phyloP scores from a whole-genome alignment of 92 coral and sea anemone genomes.

The Heteractis magnifica region DNA sequence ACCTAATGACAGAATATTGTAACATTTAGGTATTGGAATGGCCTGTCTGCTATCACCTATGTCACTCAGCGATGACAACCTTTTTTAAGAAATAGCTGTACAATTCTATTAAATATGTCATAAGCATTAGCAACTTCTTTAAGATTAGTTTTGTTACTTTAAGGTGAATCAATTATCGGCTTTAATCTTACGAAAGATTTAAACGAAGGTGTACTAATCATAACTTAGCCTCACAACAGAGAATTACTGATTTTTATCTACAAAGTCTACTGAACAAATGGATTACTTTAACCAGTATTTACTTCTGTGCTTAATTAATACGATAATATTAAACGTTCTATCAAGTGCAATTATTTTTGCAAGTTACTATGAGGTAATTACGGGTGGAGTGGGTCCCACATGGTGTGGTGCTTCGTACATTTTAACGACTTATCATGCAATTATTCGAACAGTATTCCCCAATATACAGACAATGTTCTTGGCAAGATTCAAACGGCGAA shows the following conservation, averaged over 20 bases:
- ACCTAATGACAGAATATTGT: too few species aligned
- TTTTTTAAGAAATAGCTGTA: background rate
- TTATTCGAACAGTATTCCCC: background rate
- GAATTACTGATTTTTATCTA: background rate
- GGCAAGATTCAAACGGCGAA: slow-evolving; percentile 1
- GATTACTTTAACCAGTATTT: background rate
- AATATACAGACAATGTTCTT: background rate
- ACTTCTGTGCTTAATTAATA: background rate
- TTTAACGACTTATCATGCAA: background rate
- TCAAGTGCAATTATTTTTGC: background rate
- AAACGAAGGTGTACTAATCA: background rate
- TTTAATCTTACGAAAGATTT: background rate
- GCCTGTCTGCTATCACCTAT: too few species aligned
- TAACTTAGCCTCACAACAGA: background rate
- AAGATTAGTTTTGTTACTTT: slow-evolving; percentile 1
- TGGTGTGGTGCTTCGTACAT: background rate
- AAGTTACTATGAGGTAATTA: background rate
- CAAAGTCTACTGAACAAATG: background rate
- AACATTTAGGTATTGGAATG: too few species aligned
- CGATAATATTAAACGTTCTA: background rate
- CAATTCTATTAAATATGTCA: background rate
- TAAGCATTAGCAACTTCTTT: background rate
- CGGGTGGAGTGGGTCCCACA: background rate
- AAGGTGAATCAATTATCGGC: background rate
- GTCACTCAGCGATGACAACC: too few species aligned